Evolutionary conservation across 2,888 invertebrate species (phyloP), one percentile per base, ranked within the genome.

Genomic region (Ecdyonurus torrentis): DNA sequence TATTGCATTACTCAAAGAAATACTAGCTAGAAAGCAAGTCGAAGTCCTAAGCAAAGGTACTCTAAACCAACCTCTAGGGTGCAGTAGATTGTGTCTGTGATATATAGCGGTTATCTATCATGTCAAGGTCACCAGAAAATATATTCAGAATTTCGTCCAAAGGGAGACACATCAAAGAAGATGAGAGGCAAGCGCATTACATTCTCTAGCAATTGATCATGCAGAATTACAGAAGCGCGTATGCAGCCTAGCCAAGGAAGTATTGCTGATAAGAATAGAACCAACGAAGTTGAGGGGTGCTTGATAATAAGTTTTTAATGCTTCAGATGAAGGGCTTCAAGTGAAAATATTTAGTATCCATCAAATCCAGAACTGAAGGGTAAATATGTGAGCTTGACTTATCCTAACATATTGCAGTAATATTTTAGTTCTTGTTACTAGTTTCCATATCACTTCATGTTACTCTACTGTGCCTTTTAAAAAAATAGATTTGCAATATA

Each of bases 91-190:
- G 60, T 52, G 23, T 61, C 52, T 52, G 52, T 22, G 24, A 58
- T 19, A 52, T 24, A 23, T 61, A 64, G 50, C 65, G 61, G 50
- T 67, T 68, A 65, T 72, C 71, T 23, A 69, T 60, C 2, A 67
- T 66, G 63, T 72, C 71, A 15, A 70, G 65, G 65, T 71, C 71
- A 64, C 70, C 70, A 25, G 69, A 66, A 64, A 70, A 70, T 23
- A 70, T 65, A 68, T 75, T 76, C 24, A 76, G 68, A 53, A 76
- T 72, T n/a, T 24, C 76, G 69, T 2, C 76, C 76, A 15, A 74
- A 67, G 2, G 77, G 76, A 7, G 75, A 75, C 0, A 75, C 74
- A 59, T 73, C 73, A 66, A 73, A 73, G 64, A 72, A 73, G 23
- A 68, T 65, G 70, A 72, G 71, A 1, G 73, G 72, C 19, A 68